Conservation (phyloP, 2,797 vertebrate genomes). For the Anomalospiza imberbis region DNA sequence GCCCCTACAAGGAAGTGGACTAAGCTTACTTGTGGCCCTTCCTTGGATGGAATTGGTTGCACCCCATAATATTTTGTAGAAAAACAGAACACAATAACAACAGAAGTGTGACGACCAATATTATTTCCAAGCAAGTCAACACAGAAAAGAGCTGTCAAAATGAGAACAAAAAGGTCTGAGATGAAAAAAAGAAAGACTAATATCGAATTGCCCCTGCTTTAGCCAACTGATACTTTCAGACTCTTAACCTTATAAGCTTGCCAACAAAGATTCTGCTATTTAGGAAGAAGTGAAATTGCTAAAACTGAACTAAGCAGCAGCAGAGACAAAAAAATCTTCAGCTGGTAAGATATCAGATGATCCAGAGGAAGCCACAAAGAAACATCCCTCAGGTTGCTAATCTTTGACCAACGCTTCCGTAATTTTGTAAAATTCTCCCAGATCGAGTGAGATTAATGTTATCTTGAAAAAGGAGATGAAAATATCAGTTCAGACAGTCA, state of each 20-base stretch:
- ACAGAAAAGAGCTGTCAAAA: background rate
- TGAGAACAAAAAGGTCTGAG: background rate
- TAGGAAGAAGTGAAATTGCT: background rate
- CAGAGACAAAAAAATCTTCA: background rate
- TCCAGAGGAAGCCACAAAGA: background rate
- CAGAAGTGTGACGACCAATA: background rate
- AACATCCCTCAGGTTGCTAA: background rate
- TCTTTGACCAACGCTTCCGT: background rate
- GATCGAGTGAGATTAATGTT: background rate
- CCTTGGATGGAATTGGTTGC: background rate
- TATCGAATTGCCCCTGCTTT: background rate
- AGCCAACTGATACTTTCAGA: slow-evolving; percentile 4
- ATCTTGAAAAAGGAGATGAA: background rate
- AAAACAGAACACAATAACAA: background rate
- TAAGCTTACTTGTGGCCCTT: background rate
- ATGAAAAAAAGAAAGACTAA: background rate
- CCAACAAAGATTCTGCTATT: background rate
- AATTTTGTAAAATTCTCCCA: background rate
- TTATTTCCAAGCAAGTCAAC: background rate
- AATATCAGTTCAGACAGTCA: background rate
- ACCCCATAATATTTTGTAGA: background rate
- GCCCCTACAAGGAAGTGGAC: background rate
- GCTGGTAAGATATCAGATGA: background rate
- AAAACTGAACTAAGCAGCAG: background rate
- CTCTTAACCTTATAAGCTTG: background rate